A percentile compares a stretch with the other conserved stretches of the same genome.
Conservation (phyloP, 1,140 invertebrate species). For the Drosophila mayri region DNA sequence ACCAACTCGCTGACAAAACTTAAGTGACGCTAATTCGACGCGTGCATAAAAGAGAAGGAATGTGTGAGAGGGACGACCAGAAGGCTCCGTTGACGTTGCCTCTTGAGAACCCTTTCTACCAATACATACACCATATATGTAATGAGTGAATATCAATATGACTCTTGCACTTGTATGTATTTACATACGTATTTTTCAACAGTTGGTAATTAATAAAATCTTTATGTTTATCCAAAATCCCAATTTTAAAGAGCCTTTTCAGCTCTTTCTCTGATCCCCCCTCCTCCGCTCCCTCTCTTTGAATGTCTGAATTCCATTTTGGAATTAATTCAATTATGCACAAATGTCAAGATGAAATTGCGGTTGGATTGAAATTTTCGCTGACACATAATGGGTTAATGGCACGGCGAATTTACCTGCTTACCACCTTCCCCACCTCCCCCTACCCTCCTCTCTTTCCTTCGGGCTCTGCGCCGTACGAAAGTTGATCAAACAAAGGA, state of each 20-base stretch:
- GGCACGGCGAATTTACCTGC: conserved; percentile 35
- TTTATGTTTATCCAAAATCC: conserved; percentile 29
- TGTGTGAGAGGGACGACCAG: too few relatives aligned
- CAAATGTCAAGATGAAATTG: conserved; percentile 61
- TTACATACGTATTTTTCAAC: too few relatives aligned
- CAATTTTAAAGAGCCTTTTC: conserved; percentile 22
- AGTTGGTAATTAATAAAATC: conserved; percentile 28
- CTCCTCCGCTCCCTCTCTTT: not conserved
- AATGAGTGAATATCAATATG: too few relatives aligned
- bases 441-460: not conserved
- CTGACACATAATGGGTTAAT: conserved; percentile 64
- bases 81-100: too few relatives aligned
- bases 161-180: too few relatives aligned
- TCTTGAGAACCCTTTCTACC: too few relatives aligned
- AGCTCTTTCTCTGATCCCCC: not conserved
- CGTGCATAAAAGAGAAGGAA: too few relatives aligned
- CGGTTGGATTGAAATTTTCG: conserved; percentile 62
- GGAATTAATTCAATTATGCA: conserved; percentile 75
- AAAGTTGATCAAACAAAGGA: conserved; percentile 75
- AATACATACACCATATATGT: too few relatives aligned
- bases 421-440: not conserved
- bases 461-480: not conserved
- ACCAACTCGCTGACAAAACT: too few relatives aligned
- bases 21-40: too few relatives aligned
- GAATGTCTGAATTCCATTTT: conserved; percentile 42